Evolutionary conservation across 2,113 vertebrate species (phyloP), one percentile per base, ranked within the genome.

Genomic region (Ranitomeya variabilis): DNA sequence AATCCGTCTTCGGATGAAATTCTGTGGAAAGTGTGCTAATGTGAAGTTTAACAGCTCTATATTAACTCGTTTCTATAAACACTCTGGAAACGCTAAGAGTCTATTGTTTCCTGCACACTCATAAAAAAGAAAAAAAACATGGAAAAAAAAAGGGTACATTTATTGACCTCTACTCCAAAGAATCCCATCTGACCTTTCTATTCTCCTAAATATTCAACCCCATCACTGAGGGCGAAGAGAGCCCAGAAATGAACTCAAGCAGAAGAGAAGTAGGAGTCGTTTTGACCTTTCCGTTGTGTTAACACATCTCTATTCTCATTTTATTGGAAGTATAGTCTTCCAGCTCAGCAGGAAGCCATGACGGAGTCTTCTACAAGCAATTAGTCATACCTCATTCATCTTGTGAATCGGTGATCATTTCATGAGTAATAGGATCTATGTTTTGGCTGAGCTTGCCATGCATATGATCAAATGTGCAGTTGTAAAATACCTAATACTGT

Each of bases 21-120:
- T 37, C 55, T 52, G 21, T 60, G 37, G 54, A 88, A 83, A 52
- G 26, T 77, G 55, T 51, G 21, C 54, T 73, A 62, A 83, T 83
- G 74, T 54, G 51, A 76, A 87, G 23, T 90, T 90, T 80, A 85
- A 87, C 59, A 59, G 84, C 91, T 69, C 54, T 84, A 7, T 69
- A 90, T 90, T 60, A 83, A 71, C 82, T 71, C 3, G 5, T 81
- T 90, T 89, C 87, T 79, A 87, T 80, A 87, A 87, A 87, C 85
- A 87, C 21, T 54, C n/a, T 52, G 59, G 51, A 86, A 74, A 83
- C 73, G 86, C 54, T 79, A 60, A 83, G 59, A 82, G 66, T 60
- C 79, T 62, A 83, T 88, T 83, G 80, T 88, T 83, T 83, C 54
- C 18, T 87, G 23, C 21, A 55, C 31, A 10, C 67, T 88, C 69